phyloP scores from a whole-genome alignment of 2,888 invertebrate species.

The Troides helena region DNA sequence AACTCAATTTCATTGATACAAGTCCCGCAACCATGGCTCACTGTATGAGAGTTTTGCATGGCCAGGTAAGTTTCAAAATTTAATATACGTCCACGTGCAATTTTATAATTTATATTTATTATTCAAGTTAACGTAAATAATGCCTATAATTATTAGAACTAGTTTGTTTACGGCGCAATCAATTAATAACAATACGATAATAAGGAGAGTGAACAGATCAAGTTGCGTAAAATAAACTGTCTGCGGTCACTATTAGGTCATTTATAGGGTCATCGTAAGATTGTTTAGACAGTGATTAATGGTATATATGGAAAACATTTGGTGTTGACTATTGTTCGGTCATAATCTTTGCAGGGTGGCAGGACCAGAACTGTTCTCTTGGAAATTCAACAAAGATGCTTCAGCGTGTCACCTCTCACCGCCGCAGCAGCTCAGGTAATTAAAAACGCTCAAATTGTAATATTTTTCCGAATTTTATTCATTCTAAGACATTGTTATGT shows the following conservation, averaged over 20 bases:
- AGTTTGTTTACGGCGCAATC: slow-evolving; percentile 62
- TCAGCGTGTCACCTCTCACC: slow-evolving; percentile 88
- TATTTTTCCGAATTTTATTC: slow-evolving; percentile 51
- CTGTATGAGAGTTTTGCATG: slow-evolving; percentile 88
- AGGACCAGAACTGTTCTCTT: slow-evolving; percentile 75
- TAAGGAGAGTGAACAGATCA: slow-evolving; percentile 58
- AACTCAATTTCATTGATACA: slow-evolving; percentile 48
- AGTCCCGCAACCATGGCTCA: slow-evolving; percentile 85
- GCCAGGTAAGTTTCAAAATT: slow-evolving; percentile 81
- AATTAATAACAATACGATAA: slow-evolving; percentile 45
- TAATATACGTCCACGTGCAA: slow-evolving; percentile 45
- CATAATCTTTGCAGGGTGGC: slow-evolving; percentile 69
- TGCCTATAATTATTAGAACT: slow-evolving; percentile 31
- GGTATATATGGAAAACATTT: slow-evolving; percentile 13
- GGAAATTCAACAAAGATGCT: slow-evolving; percentile 89
- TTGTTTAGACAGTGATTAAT: slow-evolving; percentile 32
- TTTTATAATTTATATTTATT: slow-evolving; percentile 30
- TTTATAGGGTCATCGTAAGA: slow-evolving; percentile 36
- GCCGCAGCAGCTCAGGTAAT: slow-evolving; percentile 86
- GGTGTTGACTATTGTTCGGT: slow-evolving; percentile 15
- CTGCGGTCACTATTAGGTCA: slow-evolving; percentile 48
- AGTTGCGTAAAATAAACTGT: slow-evolving; percentile 50
- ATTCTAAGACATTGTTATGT: slow-evolving; percentile 67
- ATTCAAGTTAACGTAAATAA: slow-evolving; percentile 18
- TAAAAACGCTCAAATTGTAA: slow-evolving; percentile 39